Evolutionary conservation across 1,140 invertebrate genomes (phyloP).

Genomic region (Cydia pomonella): DNA sequence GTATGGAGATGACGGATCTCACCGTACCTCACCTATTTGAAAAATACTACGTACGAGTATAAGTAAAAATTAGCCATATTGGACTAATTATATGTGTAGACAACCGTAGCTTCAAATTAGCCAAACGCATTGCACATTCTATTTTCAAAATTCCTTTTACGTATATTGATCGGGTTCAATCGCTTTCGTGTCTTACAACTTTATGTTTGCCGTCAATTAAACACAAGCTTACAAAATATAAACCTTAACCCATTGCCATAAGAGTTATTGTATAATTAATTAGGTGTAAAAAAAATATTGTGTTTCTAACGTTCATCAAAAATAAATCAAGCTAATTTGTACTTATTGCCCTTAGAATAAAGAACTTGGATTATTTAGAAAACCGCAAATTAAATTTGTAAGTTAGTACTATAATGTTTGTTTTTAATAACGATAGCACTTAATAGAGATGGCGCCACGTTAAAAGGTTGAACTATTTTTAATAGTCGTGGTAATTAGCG

Average conservation of each 20-base stretch:
- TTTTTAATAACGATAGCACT: conserved; percentile 1
- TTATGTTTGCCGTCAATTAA: conserved; percentile 35
- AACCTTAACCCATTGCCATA: conserved; percentile 32
- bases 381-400: not conserved
- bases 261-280: conserved; percentile 17
- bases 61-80: not conserved
- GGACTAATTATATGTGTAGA: not conserved
- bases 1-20: no score
- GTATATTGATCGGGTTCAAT: conserved; percentile 70
- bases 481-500: not conserved
- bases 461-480: not conserved
- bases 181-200: conserved; percentile 57
- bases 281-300: not conserved
- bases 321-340: not conserved
- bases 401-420: not conserved
- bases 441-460: conserved; percentile 9
- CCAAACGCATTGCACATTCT: conserved; percentile 62
- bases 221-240: conserved; percentile 23
- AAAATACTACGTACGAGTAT: no score
- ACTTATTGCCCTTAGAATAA: not conserved
- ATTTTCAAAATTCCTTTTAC: conserved; percentile 68
- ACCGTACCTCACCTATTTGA: no score
- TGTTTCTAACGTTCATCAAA: not conserved
- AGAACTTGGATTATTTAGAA: not conserved
- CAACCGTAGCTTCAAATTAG: conserved; percentile 49